phyloP scores from a whole-genome alignment of 2,888 invertebrate genomes.

The Agrotis clavis region DNA sequence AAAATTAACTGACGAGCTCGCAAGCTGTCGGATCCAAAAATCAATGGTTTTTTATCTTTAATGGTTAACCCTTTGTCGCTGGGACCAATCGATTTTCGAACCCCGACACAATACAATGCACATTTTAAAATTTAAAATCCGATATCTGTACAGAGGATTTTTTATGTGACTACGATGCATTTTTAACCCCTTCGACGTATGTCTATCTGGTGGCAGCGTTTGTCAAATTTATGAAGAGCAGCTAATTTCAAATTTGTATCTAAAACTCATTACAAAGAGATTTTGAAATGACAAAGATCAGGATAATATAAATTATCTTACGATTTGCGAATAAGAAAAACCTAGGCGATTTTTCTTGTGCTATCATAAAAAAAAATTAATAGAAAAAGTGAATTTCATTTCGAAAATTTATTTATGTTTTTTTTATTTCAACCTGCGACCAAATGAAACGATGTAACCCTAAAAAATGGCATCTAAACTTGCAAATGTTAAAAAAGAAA shows the following conservation, averaged over 20 bases:
- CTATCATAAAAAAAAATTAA: too few species aligned
- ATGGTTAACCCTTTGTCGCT: constrained; percentile 89
- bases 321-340: too few species aligned
- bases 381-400: too few species aligned
- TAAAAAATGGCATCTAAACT: not conserved
- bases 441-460: not conserved
- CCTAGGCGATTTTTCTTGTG: too few species aligned
- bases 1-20: constrained; percentile 69
- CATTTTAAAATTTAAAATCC: constrained; percentile 92
- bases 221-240: constrained; percentile 71
- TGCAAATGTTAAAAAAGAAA: not conserved
- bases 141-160: constrained; percentile 88
- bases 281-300: not conserved
- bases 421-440: too few species aligned
- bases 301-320: not conserved
- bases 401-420: too few species aligned
- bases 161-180: constrained; percentile 89
- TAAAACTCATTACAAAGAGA: not conserved
- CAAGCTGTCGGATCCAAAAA: constrained; percentile 87
- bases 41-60: constrained; percentile 88
- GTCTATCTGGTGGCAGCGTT: constrained; percentile 75
- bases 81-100: constrained; percentile 89
- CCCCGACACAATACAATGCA: constrained; percentile 90
- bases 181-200: constrained; percentile 90
- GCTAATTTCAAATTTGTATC: not conserved